Conservation (phyloP, 2,113 vertebrate species). For the Podarcis raffonei region DNA sequence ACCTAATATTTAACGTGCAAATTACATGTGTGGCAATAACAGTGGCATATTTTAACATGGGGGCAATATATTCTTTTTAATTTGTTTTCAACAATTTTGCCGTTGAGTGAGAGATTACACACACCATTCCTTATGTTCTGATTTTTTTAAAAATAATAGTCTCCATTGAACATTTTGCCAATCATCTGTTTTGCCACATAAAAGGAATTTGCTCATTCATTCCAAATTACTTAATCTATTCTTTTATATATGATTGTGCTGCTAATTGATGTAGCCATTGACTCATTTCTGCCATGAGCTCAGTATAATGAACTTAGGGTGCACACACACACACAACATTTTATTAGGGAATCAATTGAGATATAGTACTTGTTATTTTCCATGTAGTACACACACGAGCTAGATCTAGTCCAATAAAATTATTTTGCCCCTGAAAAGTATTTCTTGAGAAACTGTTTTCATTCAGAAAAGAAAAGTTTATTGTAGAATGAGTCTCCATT, state of each 20-base stretch:
- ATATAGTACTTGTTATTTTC: too few relatives aligned
- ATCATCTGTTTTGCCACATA: neutral
- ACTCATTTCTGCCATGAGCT: neutral
- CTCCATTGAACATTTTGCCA: neutral
- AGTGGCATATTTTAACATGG: constrained; percentile 51
- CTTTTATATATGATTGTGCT: too few relatives aligned
- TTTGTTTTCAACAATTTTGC: constrained; percentile 38
- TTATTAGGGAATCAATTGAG: too few relatives aligned
- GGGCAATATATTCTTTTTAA: constrained; percentile 43
- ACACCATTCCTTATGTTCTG: neutral
- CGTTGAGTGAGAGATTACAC: constrained; percentile 14
- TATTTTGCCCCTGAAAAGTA: too few relatives aligned
- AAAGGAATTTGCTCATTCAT: constrained; percentile 15
- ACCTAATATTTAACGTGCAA: constrained; percentile 51
- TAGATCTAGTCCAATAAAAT: too few relatives aligned
- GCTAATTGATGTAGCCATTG: neutral
- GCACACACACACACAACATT: too few relatives aligned
- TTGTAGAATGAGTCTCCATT: too few relatives aligned
- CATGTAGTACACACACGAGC: too few relatives aligned
- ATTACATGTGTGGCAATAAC: constrained; percentile 52
- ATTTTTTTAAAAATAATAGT: neutral
- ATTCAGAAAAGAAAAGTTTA: too few relatives aligned
- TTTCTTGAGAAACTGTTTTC: too few relatives aligned
- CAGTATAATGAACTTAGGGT: neutral
- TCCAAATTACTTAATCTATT: constrained; percentile 10